Evolutionary conservation across 1,140 invertebrate species (phyloP), one percentile per base, ranked within the genome.

Genomic region (Drosophila willistoni): DNA sequence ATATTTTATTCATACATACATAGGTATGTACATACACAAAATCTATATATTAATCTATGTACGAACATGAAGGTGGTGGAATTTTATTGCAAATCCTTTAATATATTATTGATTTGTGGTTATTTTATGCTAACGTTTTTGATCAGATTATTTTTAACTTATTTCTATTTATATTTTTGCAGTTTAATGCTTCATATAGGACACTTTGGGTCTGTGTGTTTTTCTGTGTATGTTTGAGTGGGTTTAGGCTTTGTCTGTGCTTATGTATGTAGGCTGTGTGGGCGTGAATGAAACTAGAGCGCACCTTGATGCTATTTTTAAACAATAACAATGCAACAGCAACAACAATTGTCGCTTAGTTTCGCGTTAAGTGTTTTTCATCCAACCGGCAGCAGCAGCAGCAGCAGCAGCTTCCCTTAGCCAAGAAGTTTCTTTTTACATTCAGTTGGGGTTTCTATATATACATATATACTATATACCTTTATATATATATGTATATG

Each of bases 251-350:
- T 57, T 55, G 42, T 34, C 25, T 42, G 47, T 44, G 25, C 25
- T 6, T 29, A 29, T 29, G 29, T 29, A 29, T 29, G 29, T 29
- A 29, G 29, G 5, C 29, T 51, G 55, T 51, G 51, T 65, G 9
- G 62, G 57, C 55, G 34, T 82, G 67, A 71, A 73, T 71, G 56
- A 79, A 87, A 87, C 60, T 87, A 82, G 82, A 86, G 83, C 82
- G 70, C 76, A 87, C 82, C 82, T 86, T 86, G 83, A 77, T 87
- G 76, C 79, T 86, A 86, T 86, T 87, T 86, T 79, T 86, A 86
- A 82, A 82, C 67, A 64, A 83, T 65, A 83, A 69, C 65, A 72
- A 65, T 55, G 33, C 64, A 71, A 67, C 29, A 67, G 59, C 68
- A 57, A 70, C 56, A 83, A 73, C 76, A 86, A 77, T 79, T 82